Conservation (phyloP, 1,140 invertebrate species). For the Diachasma alloeum region DNA sequence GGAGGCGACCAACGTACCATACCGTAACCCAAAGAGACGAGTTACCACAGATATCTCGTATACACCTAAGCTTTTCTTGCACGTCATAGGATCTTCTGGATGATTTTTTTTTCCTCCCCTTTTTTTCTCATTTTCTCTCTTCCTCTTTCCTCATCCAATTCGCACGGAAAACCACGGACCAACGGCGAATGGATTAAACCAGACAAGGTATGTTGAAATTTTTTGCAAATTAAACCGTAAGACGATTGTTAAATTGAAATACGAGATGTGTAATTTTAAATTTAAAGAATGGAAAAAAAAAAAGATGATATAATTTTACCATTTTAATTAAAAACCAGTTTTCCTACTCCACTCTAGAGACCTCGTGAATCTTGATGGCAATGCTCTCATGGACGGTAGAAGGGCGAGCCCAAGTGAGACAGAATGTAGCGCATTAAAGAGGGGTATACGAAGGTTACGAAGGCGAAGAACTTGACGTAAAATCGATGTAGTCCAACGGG, state of each 20-base stretch:
- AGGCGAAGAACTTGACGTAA: not conserved
- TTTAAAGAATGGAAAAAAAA: conserved; percentile 42
- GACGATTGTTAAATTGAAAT: conserved; percentile 1
- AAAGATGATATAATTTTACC: conserved; percentile 49
- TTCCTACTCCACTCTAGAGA: not conserved
- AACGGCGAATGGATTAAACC: not conserved
- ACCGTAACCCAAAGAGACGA: conserved; percentile 45
- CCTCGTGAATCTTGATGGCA: not conserved
- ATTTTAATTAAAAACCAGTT: conserved; percentile 47
- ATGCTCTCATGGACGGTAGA: not conserved
- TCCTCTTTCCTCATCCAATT: not conserved
- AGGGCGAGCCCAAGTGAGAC: not conserved
- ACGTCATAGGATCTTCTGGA: not conserved
- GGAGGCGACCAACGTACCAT: conserved; percentile 47
- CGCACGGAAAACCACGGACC: not conserved
- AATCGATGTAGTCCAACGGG: conserved; percentile 18
- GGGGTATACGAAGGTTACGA: conserved; percentile 16
- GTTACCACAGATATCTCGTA: conserved; percentile 31
- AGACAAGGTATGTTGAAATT: not conserved
- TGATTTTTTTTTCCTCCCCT: not conserved
- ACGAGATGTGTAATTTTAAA: not conserved
- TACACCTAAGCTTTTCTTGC: conserved; percentile 33
- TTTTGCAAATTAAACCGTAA: not conserved
- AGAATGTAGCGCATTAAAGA: conserved; percentile 10
- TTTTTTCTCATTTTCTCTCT: not conserved